A percentile compares a stretch with the other conserved stretches of the same genome.
These are phyloP conservation scores for Cataglyphis livida DNA, from an alignment of 2,888 invertebrate species.

Conservation along the genomic window DNA sequence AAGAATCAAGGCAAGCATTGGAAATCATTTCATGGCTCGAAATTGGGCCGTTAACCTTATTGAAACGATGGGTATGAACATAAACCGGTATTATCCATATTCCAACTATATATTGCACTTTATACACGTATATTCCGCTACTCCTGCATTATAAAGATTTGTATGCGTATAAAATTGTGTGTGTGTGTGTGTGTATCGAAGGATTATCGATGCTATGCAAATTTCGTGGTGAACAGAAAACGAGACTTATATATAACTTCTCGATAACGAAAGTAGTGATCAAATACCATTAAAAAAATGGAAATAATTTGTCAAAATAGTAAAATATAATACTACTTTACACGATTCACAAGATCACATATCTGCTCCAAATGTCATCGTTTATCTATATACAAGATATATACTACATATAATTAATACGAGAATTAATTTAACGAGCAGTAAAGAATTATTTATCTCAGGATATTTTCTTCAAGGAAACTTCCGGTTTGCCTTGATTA, in stretches of 20 bases:
- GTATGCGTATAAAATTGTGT: not conserved
- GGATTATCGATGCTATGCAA: not conserved
- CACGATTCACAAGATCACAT: not conserved
- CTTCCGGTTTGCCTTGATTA: not conserved
- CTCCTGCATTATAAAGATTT: not conserved
- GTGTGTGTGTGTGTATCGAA: not conserved
- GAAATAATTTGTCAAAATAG: not conserved
- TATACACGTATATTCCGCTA: not conserved
- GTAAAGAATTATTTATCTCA: not conserved
- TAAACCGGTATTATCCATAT: slow-evolving; percentile 69
- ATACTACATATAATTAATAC: not conserved
- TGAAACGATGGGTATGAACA: slow-evolving; percentile 60
- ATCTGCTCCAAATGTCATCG: not conserved
- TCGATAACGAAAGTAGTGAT: not conserved
- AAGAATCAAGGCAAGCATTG: slow-evolving; percentile 54
- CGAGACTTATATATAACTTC: not conserved
- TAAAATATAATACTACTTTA: not conserved
- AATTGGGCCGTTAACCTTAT: slow-evolving; percentile 74
- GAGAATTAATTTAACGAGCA: not conserved
- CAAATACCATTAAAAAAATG: not conserved
- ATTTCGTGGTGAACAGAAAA: not conserved
- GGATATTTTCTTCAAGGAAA: not conserved
- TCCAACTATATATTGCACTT: slow-evolving; percentile 21
- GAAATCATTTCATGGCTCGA: slow-evolving; percentile 51
- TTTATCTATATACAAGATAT: not conserved